A percentile compares a stretch with the other conserved stretches of the same genome.
These are phyloP conservation scores for Salticus scenicus DNA, from an alignment of 2,888 invertebrate species.

Conservation along the genomic window DNA sequence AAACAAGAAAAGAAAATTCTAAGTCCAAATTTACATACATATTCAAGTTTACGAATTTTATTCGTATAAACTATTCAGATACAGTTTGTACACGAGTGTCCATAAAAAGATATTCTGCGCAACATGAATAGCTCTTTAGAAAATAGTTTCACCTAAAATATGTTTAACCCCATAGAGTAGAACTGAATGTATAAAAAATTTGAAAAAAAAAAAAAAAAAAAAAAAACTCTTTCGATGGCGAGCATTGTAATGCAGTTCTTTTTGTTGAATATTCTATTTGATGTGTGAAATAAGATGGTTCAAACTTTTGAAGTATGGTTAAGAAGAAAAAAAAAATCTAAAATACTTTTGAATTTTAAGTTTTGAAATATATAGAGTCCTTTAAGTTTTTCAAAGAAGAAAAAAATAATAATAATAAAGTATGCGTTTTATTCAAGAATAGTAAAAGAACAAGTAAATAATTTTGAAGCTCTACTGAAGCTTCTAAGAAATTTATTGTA, in stretches of 20 bases:
- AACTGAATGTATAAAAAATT: not conserved
- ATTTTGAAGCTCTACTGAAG: no score
- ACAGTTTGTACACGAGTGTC: no score
- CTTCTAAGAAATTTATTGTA: no score
- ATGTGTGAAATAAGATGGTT: not conserved
- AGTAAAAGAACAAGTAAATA: no score
- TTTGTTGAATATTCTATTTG: conserved; percentile 8
- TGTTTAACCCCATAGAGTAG: not conserved
- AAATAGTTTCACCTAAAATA: not conserved
- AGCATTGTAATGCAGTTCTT: not conserved
- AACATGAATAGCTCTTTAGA: not conserved
- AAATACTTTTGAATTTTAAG: not conserved
- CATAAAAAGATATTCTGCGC: not conserved
- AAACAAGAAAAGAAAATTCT: no score
- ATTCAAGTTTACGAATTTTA: no score
- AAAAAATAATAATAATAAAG: no score
- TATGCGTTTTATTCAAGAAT: no score
- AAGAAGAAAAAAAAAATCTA: not conserved
- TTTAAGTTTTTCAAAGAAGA: not conserved
- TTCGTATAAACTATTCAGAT: no score
- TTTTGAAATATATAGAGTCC: not conserved
- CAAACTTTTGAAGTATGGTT: not conserved
- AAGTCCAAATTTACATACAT: no score
- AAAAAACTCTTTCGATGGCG: not conserved
- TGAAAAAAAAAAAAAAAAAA: no score